Conservation (phyloP, 2,888 invertebrate genomes). For the Dysmachus trigonus region DNA sequence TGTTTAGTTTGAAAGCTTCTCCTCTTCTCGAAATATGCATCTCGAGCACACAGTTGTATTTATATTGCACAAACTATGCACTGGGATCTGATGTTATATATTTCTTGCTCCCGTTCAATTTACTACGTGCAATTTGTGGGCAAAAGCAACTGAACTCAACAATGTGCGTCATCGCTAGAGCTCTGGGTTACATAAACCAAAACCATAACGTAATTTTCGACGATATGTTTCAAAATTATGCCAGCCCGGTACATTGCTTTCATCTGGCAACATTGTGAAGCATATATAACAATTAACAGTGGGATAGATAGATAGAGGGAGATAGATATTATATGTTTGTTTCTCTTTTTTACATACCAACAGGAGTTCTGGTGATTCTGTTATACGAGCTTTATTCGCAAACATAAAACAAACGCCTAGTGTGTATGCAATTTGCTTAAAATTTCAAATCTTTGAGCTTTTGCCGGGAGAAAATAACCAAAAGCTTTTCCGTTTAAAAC, state of each 20-base stretch:
- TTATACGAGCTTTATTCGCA: neutral
- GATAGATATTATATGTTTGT: neutral
- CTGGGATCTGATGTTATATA: neutral
- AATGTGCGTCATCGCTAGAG: slow-evolving; percentile 2
- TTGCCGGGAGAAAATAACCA: neutral
- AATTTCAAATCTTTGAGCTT: neutral
- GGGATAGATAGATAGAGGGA: neutral
- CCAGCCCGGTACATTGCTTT: too few species aligned
- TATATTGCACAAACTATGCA: neutral
- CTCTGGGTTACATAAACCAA: neutral
- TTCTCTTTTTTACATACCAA: neutral
- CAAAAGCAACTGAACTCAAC: neutral
- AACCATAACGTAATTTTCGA: neutral
- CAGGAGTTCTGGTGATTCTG: neutral
- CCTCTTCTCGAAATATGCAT: neutral
- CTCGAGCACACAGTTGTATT: neutral
- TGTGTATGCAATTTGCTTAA: slow-evolving; percentile 1
- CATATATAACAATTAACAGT: neutral
- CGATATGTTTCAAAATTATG: neutral
- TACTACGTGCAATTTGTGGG: neutral
- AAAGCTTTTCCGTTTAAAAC: neutral
- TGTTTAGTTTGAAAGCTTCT: neutral
- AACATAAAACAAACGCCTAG: neutral
- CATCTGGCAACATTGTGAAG: neutral
- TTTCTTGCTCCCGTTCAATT: slow-evolving; percentile 17